Evolutionary conservation across 2,888 invertebrate species (phyloP).

Genomic region (Diarsia rubi): DNA sequence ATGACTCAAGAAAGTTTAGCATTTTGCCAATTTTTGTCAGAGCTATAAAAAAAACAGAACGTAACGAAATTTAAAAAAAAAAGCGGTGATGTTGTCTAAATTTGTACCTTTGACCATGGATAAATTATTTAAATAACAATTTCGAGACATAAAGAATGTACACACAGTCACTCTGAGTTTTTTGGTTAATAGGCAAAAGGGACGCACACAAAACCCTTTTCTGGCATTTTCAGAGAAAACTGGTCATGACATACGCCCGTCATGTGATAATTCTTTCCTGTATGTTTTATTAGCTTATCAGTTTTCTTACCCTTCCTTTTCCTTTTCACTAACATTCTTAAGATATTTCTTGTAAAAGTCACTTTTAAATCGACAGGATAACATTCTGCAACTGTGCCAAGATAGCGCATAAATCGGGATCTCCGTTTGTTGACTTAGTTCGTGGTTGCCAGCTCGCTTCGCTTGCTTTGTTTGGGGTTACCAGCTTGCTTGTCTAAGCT

Average conservation of each 20-base stretch:
- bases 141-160: conserved; percentile 3
- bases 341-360: not conserved
- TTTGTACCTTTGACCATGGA: not conserved
- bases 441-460: conserved; percentile 38
- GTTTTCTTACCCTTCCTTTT: not conserved
- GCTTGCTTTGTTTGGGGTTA: conserved; percentile 40
- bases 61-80: not conserved
- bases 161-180: not conserved
- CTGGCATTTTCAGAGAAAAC: conserved; percentile 3
- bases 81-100: not conserved
- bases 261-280: not conserved
- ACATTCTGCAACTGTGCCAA: conserved; percentile 30
- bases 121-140: conserved; percentile 5
- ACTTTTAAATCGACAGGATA: conserved; percentile 21
- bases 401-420: conserved; percentile 43
- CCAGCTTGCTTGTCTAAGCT: conserved; percentile 35
- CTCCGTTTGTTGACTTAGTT: conserved; percentile 50
- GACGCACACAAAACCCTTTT: conserved; percentile 3
- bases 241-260: conserved; percentile 5
- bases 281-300: not conserved
- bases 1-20: not conserved
- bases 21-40: not conserved
- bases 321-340: not conserved
- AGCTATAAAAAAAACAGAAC: not conserved
- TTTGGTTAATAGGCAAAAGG: not conserved